A percentile compares a stretch with the other conserved stretches of the same genome.
Conservation (phyloP, 2,113 vertebrate genomes). For the Engystomops pustulosus region DNA sequence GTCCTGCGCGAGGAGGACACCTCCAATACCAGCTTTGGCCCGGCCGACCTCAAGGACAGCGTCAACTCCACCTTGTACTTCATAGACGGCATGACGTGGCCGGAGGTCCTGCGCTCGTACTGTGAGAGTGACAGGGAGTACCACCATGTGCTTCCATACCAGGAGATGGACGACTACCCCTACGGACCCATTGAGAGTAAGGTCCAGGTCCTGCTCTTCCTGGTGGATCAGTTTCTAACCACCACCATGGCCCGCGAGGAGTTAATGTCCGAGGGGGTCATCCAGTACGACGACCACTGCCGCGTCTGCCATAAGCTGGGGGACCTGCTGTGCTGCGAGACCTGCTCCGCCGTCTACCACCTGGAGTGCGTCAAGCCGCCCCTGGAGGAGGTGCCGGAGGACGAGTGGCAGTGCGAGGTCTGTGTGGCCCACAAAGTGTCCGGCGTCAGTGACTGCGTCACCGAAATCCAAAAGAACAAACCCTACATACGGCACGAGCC, state of each 20-base stretch:
- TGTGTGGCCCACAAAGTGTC: conserved; percentile 95
- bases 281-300: conserved; percentile 97
- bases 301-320: conserved; percentile 96
- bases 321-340: conserved; percentile 97
- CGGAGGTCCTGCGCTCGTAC: conserved; percentile 93
- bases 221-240: conserved; percentile 97
- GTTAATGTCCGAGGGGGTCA: conserved; percentile 94
- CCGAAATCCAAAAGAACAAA: conserved; percentile 93
- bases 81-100: conserved; percentile 98
- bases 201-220: conserved; percentile 94
- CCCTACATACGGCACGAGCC: conserved; percentile 96
- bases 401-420: conserved; percentile 98
- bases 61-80: conserved; percentile 97
- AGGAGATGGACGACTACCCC: conserved; percentile 94
- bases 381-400: conserved; percentile 92
- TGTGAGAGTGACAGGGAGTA: conserved; percentile 96
- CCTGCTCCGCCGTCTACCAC: conserved; percentile 95
- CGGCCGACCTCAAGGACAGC: conserved; percentile 96
- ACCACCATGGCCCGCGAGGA: conserved; percentile 97
- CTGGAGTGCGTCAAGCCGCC: conserved; percentile 96
- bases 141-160: conserved; percentile 88
- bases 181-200: conserved; percentile 92
- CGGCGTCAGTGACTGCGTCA: conserved; percentile 93
- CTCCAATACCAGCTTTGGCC: conserved; percentile 97
- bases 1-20: conserved; percentile 96